Percentiles rank a stretch among this genome's conserved stretches.
Evolutionary conservation across 92 coral and sea anemone species (phyloP).

Genomic region (Paramuricea clavata): DNA sequence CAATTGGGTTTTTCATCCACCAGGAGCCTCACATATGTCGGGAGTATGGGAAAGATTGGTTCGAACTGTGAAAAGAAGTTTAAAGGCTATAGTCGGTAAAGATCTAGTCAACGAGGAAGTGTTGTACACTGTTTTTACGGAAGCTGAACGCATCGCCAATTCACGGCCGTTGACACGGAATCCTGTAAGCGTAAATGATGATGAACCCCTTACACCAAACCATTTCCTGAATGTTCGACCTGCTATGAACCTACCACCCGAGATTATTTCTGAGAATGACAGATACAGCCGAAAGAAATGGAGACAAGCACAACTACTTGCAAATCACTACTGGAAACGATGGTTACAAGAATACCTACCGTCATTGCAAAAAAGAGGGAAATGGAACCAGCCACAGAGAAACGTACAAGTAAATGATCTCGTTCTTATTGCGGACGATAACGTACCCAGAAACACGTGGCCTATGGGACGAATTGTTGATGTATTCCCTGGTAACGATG

Average conservation of each 20-base stretch:
- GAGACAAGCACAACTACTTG: constrained; percentile 72
- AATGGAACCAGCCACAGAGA: constrained; percentile 56
- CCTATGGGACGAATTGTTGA: constrained; percentile 3
- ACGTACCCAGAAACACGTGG: constrained; percentile 52
- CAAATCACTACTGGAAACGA: constrained; percentile 67
- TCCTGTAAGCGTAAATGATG: constrained; percentile 48
- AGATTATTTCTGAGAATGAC: constrained; percentile 49
- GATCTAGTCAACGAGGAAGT: constrained; percentile 63
- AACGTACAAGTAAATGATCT: constrained; percentile 49
- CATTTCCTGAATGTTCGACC: constrained; percentile 53
- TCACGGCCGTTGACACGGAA: constrained; percentile 68
- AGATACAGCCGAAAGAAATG: constrained; percentile 64
- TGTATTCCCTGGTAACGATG: constrained; percentile 31
- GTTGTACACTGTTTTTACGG: constrained; percentile 66
- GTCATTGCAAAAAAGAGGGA: constrained; percentile 56
- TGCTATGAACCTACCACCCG: constrained; percentile 59
- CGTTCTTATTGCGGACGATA: constrained; percentile 67
- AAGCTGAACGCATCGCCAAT: constrained; percentile 72
- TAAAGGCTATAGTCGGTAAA: constrained; percentile 64
- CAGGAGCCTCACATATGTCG: constrained; percentile 73
- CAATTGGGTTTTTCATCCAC: constrained; percentile 74
- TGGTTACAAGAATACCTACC: constrained; percentile 66
- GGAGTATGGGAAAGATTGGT: constrained; percentile 79
- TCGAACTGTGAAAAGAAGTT: constrained; percentile 62
- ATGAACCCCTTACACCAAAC: constrained; percentile 48